These are phyloP conservation scores for Sphecodes monilicornis DNA, from an alignment of 2,888 invertebrate species.

Conservation along the genomic window DNA sequence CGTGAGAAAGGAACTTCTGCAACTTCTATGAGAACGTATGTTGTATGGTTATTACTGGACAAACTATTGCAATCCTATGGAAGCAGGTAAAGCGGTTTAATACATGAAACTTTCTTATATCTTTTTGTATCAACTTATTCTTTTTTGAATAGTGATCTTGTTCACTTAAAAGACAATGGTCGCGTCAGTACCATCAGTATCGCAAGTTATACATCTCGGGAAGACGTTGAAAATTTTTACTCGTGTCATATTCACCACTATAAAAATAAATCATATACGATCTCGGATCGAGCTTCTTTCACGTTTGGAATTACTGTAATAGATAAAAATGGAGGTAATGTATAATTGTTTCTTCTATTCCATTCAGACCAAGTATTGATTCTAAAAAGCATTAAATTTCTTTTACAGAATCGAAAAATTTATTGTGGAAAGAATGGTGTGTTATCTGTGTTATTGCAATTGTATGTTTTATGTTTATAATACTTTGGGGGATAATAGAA, in stretches of 20 bases:
- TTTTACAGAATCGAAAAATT: constrained; percentile 39
- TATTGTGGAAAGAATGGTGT: constrained; percentile 55
- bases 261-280: constrained; percentile 32
- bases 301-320: constrained; percentile 57
- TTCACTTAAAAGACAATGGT: constrained; percentile 53
- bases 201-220: constrained; percentile 52
- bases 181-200: constrained; percentile 58
- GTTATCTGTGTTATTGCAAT: constrained; percentile 36
- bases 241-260: constrained; percentile 49
- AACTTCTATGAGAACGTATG: constrained; percentile 28
- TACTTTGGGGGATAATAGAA: constrained; percentile 46
- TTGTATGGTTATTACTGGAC: constrained; percentile 57
- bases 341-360: neutral
- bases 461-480: constrained; percentile 22
- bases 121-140: neutral
- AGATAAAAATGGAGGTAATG: constrained; percentile 51
- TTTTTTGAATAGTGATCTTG: constrained; percentile 32
- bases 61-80: constrained; percentile 38
- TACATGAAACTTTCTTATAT: neutral
- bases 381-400: neutral
- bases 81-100: constrained; percentile 22
- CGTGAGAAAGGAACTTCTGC: constrained; percentile 15
- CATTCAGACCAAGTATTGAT: neutral
- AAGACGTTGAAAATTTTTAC: constrained; percentile 63
- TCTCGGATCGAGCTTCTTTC: constrained; percentile 27